Percentiles rank a stretch among this genome's conserved stretches.
phyloP scores from a whole-genome alignment of 1,140 invertebrate genomes.

The Lasioglossum albipes region DNA sequence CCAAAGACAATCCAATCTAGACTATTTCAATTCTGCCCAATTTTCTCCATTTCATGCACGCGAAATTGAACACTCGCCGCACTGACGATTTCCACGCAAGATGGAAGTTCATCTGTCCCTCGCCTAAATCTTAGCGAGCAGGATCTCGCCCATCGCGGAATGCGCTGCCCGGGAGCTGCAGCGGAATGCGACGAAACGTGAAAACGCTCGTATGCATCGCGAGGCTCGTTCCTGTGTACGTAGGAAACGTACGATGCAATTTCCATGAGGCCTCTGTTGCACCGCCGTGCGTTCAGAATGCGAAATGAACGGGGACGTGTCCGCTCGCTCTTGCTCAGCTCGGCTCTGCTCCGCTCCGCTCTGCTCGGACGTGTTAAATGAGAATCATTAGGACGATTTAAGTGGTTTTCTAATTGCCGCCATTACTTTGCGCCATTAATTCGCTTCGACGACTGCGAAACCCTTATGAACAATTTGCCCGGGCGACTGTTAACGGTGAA shows the following conservation, averaged over 20 bases:
- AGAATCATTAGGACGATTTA: constrained; percentile 34
- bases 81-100: no score
- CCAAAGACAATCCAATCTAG: no score
- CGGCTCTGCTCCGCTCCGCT: no score
- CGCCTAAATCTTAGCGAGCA: no score
- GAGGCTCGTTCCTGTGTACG: constrained; percentile 2
- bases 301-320: constrained; percentile 19
- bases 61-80: no score
- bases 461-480: constrained; percentile 19
- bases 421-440: constrained; percentile 24
- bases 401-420: constrained; percentile 40
- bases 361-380: constrained; percentile 27
- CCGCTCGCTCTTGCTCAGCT: no score
- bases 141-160: background rate
- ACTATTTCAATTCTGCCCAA: no score
- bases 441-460: constrained; percentile 20
- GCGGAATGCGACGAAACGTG: constrained; percentile 16
- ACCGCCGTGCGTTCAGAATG: constrained; percentile 8
- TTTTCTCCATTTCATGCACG: no score
- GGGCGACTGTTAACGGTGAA: background rate
- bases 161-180: background rate
- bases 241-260: constrained; percentile 17
- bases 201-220: constrained; percentile 15
- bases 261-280: constrained; percentile 19
- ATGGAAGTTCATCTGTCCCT: no score